phyloP scores from a whole-genome alignment of 2,888 invertebrate genomes.

The Leucophenga montana region DNA sequence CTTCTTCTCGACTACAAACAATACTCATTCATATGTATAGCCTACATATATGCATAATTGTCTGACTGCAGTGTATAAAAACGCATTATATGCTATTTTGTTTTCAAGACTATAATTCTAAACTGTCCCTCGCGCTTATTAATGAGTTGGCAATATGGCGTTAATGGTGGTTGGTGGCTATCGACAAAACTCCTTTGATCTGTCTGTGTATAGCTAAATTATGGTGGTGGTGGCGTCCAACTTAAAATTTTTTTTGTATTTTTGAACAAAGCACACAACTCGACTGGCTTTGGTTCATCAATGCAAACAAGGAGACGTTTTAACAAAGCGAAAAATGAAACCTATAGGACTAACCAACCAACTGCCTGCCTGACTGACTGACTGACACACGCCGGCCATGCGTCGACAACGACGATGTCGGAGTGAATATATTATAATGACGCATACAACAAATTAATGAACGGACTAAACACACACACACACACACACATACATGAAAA shows the following conservation, averaged over 20 bases:
- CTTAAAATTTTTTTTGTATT: background rate
- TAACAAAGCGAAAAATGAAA: background rate
- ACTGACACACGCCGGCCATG: constrained; percentile 15
- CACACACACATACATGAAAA: constrained; percentile 39
- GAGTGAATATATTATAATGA: constrained; percentile 37
- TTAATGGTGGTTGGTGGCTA: background rate
- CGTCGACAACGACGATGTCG: background rate
- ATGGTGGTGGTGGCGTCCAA: background rate
- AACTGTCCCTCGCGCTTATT: background rate
- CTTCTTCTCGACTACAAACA: too few relatives aligned
- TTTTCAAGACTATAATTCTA: background rate
- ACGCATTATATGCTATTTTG: too few relatives aligned
- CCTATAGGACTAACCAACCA: background rate
- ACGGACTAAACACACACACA: constrained; percentile 25
- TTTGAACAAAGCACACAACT: background rate
- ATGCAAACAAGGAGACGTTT: background rate
- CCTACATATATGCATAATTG: too few relatives aligned
- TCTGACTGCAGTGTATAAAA: too few relatives aligned
- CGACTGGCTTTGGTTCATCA: background rate
- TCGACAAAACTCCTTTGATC: too few relatives aligned
- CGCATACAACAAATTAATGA: constrained; percentile 26
- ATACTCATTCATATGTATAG: too few relatives aligned
- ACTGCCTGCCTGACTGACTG: background rate
- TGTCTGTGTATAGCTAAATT: background rate
- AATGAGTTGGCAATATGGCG: constrained; percentile 12